Percentiles rank a stretch among this genome's conserved stretches.
Conservation (phyloP, 1,140 invertebrate genomes). For the Littorina saxatilis region DNA sequence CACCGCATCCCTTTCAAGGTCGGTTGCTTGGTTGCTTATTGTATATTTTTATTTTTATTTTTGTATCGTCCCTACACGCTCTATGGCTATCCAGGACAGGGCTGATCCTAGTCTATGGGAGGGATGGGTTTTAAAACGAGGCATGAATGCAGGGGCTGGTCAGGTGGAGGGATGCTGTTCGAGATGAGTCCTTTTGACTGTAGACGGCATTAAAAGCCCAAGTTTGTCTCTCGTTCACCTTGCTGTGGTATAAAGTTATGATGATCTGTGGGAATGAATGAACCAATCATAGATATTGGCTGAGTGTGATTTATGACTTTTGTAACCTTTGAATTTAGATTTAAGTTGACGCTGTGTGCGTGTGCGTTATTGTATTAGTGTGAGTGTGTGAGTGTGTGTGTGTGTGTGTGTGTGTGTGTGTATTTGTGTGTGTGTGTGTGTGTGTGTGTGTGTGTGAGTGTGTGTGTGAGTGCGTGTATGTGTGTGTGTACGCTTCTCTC, state of each 20-base stretch:
- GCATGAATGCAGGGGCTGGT: too few species aligned
- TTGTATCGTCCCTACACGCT: background rate
- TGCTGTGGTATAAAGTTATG: too few species aligned
- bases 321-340: background rate
- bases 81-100: background rate
- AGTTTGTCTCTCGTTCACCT: background rate
- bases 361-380: too few species aligned
- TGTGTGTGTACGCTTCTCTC: background rate
- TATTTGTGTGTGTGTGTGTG: too few species aligned
- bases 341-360: background rate
- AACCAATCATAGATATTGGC: too few species aligned
- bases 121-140: background rate
- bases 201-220: background rate
- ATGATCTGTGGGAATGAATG: too few species aligned
- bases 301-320: too few species aligned
- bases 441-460: slow-evolving; percentile 26
- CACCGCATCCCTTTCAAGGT: slow-evolving; percentile 41
- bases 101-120: background rate
- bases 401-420: slow-evolving; percentile 16
- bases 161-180: background rate
- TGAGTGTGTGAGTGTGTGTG: slow-evolving; percentile 8
- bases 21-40: too few species aligned
- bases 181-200: background rate
- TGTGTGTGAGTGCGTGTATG: slow-evolving; percentile 11
- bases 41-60: background rate